phyloP scores from a whole-genome alignment of 2,797 vertebrate species.

The Morelia viridis region DNA sequence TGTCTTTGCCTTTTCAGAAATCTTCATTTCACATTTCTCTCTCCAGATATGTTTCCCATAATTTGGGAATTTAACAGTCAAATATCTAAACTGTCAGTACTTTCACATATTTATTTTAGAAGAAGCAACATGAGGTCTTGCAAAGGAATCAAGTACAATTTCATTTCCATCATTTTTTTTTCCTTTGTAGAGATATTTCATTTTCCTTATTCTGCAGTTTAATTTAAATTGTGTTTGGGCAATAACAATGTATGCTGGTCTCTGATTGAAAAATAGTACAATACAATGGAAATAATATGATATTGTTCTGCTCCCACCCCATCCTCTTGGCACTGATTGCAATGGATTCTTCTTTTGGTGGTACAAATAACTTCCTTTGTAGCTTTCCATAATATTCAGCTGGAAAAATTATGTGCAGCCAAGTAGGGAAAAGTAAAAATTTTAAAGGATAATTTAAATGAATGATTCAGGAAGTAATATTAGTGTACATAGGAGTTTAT shows the following conservation, averaged over 20 bases:
- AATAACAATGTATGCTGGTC: too few species aligned
- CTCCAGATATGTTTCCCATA: too few species aligned
- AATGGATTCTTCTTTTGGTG: background rate
- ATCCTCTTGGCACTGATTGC: background rate
- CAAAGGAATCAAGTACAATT: background rate
- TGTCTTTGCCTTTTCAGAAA: too few species aligned
- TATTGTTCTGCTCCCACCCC: too few species aligned
- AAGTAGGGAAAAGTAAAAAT: background rate
- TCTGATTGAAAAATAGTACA: too few species aligned
- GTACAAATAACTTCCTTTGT: background rate
- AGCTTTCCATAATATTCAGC: slow-evolving; percentile 10
- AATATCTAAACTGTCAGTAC: background rate
- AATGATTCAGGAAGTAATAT: background rate
- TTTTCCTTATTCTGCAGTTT: background rate
- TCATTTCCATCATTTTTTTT: background rate
- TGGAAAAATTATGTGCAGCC: background rate
- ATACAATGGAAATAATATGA: too few species aligned
- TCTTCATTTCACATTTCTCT: too few species aligned
- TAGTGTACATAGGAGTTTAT: background rate
- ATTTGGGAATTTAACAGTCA: too few species aligned
- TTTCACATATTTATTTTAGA: background rate
- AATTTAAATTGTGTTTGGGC: too few species aligned
- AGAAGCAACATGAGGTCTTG: background rate
- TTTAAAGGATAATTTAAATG: background rate
- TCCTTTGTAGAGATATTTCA: background rate